Evolutionary conservation across 2,888 invertebrate genomes (phyloP).

Genomic region (Chironomus tentans): DNA sequence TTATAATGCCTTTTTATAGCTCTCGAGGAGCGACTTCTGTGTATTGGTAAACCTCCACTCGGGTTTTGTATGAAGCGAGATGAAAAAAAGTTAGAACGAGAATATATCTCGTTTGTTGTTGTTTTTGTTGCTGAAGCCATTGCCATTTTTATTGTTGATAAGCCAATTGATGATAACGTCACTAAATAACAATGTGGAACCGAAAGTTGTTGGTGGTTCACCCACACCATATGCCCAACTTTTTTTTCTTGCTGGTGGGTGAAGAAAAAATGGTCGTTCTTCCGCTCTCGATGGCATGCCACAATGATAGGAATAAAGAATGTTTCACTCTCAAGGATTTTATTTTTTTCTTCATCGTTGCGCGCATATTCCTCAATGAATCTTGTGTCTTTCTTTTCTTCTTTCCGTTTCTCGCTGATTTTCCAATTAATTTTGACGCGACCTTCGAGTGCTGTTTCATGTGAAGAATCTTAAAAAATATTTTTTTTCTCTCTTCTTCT

Average conservation of each 20-base stretch:
- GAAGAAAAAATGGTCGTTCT: slow-evolving; percentile 17
- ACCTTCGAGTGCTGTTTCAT: neutral
- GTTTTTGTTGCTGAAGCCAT: neutral
- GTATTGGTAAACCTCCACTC: neutral
- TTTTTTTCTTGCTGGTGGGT: neutral
- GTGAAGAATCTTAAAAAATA: neutral
- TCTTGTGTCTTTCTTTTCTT: too few species aligned
- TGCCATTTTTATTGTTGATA: slow-evolving; percentile 22
- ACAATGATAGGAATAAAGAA: neutral
- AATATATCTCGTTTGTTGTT: neutral
- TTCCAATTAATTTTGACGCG: slow-evolving; percentile 8
- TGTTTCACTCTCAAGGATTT: neutral
- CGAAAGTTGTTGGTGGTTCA: neutral
- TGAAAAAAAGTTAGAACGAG: neutral
- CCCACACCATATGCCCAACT: neutral
- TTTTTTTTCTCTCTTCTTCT: neutral
- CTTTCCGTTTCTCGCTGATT: neutral
- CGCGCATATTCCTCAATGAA: slow-evolving; percentile 16
- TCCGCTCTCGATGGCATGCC: neutral
- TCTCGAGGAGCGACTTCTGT: neutral
- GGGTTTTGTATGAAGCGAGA: neutral
- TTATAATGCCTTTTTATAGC: neutral
- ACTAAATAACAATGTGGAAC: slow-evolving; percentile 17
- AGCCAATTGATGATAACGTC: slow-evolving; percentile 22
- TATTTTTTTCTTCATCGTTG: neutral